Base-by-base conservation (phyloP, 2,888 invertebrate species). In the Drosophila heteroneura region DNA sequence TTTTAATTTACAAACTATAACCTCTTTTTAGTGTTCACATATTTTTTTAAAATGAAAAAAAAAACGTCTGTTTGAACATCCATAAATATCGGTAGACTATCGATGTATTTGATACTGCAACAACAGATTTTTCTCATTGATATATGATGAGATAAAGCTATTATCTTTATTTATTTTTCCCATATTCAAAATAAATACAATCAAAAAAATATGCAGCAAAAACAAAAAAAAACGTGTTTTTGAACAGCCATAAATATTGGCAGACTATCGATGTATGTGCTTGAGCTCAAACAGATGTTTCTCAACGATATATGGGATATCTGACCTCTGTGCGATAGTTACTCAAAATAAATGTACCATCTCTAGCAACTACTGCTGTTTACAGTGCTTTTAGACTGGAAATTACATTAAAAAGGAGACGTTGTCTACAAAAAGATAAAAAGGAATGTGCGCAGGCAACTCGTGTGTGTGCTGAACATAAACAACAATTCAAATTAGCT, bases 301-400 rank as follows among this genome's bases (percentile, higher is more conserved):
- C 10, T 16, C 14, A 78, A 67, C 74, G 65, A 63, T 54, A 49
- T 7, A 14, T 30, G 9, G n/a, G 35, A n/a, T 44, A 35, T 9
- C 28, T 44, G 6, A 49, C 26, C 5, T 37, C 14, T 56, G 32
- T 61, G 37, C 82, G 79, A 82, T 78, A 78, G 35, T 51, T 67
- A 32, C 52, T 71, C 61, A 33, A 62, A 68, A 58, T 60, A 26
- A 4, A 26, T n/a, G 26, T 60, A 30, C 12, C 73, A 61, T 44
- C 73, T 30, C 65, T 61, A 66, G 44, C 35, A 44, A 56, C 51
- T 78, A 35, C 67, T 79, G 79, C 67, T 82, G 83, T 82, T 80
- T 82, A 79, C 67, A 63, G 54, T 70, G 62, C 57, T 71, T 53
- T 70, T 47, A 30, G 33, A n/a, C 44, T 54, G 22, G 16, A 56